phyloP scores from a whole-genome alignment of 2,113 vertebrate species.

The Upupa epops region DNA sequence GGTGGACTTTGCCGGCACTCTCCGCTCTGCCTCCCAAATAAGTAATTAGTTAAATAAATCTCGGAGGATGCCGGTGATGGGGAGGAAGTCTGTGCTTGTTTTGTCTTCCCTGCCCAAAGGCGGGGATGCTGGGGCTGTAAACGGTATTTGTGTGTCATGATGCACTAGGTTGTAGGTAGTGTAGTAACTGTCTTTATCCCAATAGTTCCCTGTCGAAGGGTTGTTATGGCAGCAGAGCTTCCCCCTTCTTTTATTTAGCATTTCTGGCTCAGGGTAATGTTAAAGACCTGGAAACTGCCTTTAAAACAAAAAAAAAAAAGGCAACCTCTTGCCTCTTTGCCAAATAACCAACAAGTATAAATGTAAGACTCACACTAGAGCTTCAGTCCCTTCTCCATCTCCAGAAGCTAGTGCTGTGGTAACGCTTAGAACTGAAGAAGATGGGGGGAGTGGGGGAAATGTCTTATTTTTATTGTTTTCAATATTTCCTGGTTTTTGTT shows the following conservation, averaged over 20 bases:
- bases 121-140: background rate
- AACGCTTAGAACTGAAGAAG: background rate
- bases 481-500: background rate
- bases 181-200: slow-evolving; percentile 46
- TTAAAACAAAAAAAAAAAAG: background rate
- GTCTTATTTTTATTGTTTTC: background rate
- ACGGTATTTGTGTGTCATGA: background rate
- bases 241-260: background rate
- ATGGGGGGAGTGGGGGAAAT: background rate
- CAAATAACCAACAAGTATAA: background rate
- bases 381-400: slow-evolving; percentile 21
- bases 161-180: slow-evolving; percentile 27
- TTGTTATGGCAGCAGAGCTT: slow-evolving; percentile 62
- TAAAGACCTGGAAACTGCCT: background rate
- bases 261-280: background rate
- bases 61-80: too few species aligned
- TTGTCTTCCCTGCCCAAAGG: background rate
- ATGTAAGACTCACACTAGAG: background rate
- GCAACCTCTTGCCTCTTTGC: background rate
- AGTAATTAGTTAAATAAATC: background rate
- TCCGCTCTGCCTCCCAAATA: too few species aligned
- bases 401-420: slow-evolving; percentile 54
- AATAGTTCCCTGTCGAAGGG: slow-evolving; percentile 49
- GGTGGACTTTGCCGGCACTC: background rate
- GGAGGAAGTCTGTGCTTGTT: background rate